Evolutionary conservation across 2,888 invertebrate genomes (phyloP).

Genomic region (Helleia helle): DNA sequence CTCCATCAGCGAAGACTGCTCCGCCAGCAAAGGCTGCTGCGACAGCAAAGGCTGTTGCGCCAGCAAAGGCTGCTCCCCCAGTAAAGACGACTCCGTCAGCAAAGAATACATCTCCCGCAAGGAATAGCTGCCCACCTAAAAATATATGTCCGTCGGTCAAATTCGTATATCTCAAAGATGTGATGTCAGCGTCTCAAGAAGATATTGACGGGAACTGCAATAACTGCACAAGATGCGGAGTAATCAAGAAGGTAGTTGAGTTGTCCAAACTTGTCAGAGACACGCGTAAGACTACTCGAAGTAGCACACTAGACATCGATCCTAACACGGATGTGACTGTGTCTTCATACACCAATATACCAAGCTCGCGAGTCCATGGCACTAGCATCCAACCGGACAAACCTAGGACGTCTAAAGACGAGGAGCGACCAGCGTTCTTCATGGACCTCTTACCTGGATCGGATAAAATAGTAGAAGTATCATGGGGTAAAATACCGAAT

Average conservation of each 20-base stretch:
- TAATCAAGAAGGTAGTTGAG: slow-evolving; percentile 4
- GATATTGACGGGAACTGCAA: slow-evolving; percentile 3
- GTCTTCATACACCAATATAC: slow-evolving; percentile 3
- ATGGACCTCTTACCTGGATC: slow-evolving; percentile 4
- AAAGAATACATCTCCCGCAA: too few species aligned
- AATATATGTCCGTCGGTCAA: not conserved
- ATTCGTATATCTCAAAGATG: slow-evolving; percentile 5
- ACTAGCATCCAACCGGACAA: slow-evolving; percentile 2
- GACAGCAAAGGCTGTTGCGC: too few species aligned
- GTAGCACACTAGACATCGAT: not conserved
- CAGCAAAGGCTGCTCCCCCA: too few species aligned
- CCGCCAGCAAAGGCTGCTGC: too few species aligned
- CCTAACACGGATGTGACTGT: not conserved
- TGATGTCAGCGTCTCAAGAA: slow-evolving; percentile 1
- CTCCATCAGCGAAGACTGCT: too few species aligned
- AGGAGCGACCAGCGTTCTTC: slow-evolving; percentile 2
- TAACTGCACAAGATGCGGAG: slow-evolving; percentile 3
- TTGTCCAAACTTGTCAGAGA: not conserved
- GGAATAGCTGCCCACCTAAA: too few species aligned
- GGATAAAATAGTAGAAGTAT: slow-evolving; percentile 4
- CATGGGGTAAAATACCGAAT: slow-evolving; percentile 2
- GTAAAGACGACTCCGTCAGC: too few species aligned
- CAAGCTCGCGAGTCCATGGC: slow-evolving; percentile 4
- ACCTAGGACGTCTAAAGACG: not conserved
- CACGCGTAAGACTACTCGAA: slow-evolving; percentile 2